Evolutionary conservation across 2,113 vertebrate species (phyloP), one percentile per base, ranked within the genome.

Genomic region (Takifugu flavidus): DNA sequence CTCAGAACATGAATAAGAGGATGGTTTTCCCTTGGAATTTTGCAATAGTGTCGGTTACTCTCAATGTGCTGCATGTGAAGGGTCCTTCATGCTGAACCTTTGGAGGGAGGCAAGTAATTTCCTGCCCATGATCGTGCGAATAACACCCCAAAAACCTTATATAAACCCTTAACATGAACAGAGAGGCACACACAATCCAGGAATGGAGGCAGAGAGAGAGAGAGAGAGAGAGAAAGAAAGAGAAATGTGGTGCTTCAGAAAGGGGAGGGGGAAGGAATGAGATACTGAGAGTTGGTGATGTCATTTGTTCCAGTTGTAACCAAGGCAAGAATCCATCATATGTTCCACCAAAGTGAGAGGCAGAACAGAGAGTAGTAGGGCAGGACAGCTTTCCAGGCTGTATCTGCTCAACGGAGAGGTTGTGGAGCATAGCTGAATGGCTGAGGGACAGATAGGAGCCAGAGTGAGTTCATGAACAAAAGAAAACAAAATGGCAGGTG

Each of bases 231-330:
- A 47, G 47, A 64, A 7, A 67, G 64, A 67, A 47, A 20, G 26
- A 64, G 47, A 42, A 64, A 71, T 68, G 53, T 56, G 62, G 52
- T 57, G 25, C 10, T 50, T 44, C 29, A 55, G 15, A 53, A 72
- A 58, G 11, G 15, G 26, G 26, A 34, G 50, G 60, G 62, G 47
- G 77, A 60, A 84, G 76, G 14, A 80, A 49, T 60, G 64, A 81
- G 83, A 88, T 84, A 86, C 79, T 52, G 42, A 10, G 59, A 82
- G 78, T 56, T 67, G 57, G 67, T 91, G 88, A 91, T 86, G 85
- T 89, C 78, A 91, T 88, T 85, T 86, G 71, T 90, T 91, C 88
- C 87, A 87, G 34, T 70, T 69, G 56, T 75, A 31, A 82, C 71
- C 68, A 82, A 49, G 72, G 81, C 78, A 77, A 69, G 70, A 75